A percentile compares a stretch with the other conserved stretches of the same genome.
phyloP scores from a whole-genome alignment of 2,797 vertebrate genomes.

The Platalea minor region DNA sequence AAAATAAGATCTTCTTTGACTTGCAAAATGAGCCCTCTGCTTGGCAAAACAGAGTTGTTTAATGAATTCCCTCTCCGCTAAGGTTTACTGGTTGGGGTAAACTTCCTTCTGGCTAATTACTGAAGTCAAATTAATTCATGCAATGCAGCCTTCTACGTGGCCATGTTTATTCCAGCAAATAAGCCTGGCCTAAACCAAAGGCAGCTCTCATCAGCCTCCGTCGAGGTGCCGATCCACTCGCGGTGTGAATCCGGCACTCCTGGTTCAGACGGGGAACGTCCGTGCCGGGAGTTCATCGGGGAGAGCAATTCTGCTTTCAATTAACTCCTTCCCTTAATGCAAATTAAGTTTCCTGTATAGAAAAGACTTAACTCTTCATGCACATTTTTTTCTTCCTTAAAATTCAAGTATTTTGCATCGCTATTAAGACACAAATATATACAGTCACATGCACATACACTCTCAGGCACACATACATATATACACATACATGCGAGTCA shows the following conservation, averaged over 20 bases:
- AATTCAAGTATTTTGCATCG: not conserved
- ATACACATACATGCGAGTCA: not conserved
- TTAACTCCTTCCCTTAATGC: not conserved
- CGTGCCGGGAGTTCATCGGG: fast-evolving
- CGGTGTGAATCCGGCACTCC: not conserved
- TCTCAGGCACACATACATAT: fast-evolving
- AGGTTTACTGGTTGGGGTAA: not conserved
- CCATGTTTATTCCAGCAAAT: not conserved
- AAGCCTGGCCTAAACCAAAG: not conserved
- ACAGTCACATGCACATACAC: fast-evolving
- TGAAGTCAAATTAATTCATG: not conserved
- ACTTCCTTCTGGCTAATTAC: not conserved
- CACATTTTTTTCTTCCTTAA: not conserved
- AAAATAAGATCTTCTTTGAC: not conserved
- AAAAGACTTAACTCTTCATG: not conserved
- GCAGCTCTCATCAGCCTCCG: not conserved
- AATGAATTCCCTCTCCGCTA: not conserved
- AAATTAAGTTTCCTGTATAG: not conserved
- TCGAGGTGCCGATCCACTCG: fast-evolving
- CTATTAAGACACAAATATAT: fast-evolving
- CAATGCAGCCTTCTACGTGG: not conserved
- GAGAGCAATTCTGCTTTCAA: not conserved
- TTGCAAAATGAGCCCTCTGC: slow-evolving; percentile 37
- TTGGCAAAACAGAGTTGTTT: slow-evolving; percentile 7
- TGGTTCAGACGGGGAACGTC: fast-evolving